A percentile compares a stretch with the other conserved stretches of the same genome.
Evolutionary conservation across 2,113 vertebrate genomes (phyloP).

Genomic region (Dinomys branickii): DNA sequence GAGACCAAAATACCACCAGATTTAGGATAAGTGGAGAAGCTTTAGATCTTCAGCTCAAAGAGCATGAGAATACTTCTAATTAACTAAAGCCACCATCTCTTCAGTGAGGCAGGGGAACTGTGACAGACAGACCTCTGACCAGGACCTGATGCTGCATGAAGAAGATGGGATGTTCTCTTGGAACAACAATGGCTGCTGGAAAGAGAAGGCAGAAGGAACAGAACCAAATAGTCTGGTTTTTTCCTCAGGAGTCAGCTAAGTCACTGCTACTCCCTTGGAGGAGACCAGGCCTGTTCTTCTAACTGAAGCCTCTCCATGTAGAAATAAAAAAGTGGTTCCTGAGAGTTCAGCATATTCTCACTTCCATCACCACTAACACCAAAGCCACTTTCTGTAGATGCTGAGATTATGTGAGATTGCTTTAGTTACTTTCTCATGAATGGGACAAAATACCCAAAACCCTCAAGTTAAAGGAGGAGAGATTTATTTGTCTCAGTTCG

Average conservation of each 20-base stretch:
- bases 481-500: not conserved
- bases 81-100: not conserved
- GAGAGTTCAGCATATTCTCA: too few relatives aligned
- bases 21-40: not conserved
- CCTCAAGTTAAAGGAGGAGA: not conserved
- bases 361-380: not conserved
- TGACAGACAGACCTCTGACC: not conserved
- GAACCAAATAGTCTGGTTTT: not conserved
- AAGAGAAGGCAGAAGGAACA: not conserved
- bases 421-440: not conserved
- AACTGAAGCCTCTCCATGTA: not conserved
- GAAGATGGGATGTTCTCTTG: not conserved
- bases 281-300: not conserved
- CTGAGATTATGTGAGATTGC: not conserved
- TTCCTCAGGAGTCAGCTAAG: not conserved
- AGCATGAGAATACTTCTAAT: not conserved
- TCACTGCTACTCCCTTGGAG: not conserved
- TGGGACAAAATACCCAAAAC: not conserved
- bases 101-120: not conserved
- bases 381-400: not conserved
- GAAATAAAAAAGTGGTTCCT: not conserved
- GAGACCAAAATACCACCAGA: not conserved
- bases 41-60: not conserved
- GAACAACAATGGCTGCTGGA: not conserved
- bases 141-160: not conserved